These are phyloP conservation scores for Peromyscus eremicus DNA, from an alignment of 2,797 vertebrate genomes.

Conservation along the genomic window DNA sequence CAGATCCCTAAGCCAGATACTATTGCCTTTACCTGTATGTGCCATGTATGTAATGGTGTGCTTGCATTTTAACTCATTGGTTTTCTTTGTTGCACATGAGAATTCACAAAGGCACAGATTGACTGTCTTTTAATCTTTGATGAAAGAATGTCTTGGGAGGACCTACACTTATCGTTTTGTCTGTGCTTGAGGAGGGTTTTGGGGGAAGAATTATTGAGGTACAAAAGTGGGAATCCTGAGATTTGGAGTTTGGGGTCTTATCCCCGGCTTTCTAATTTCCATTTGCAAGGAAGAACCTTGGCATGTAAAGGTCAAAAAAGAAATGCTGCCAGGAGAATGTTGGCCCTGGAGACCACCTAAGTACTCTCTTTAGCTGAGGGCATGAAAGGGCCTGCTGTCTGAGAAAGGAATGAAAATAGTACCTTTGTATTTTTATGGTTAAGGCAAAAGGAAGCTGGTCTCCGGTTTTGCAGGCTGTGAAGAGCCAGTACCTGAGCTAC, in stretches of 20 bases:
- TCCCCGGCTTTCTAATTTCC: constrained; percentile 46
- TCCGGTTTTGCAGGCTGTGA: background rate
- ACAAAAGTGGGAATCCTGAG: background rate
- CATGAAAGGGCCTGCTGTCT: constrained; percentile 53
- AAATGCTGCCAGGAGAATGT: background rate
- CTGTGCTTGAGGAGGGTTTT: background rate
- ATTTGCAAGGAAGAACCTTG: background rate
- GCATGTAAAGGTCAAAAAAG: background rate
- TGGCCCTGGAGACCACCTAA: background rate
- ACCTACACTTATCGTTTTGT: background rate
- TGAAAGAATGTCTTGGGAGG: background rate
- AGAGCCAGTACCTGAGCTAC: background rate
- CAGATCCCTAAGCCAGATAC: background rate
- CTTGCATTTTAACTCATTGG: constrained; percentile 9
- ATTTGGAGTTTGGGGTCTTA: constrained; percentile 19
- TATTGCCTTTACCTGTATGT: background rate
- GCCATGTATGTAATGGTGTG: background rate
- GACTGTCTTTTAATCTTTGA: background rate
- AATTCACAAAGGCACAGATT: background rate
- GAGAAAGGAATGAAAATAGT: constrained; percentile 31
- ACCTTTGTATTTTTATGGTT: constrained; percentile 34
- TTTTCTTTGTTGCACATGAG: background rate
- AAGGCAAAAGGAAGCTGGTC: background rate
- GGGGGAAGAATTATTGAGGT: background rate
- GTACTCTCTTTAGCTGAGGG: background rate